Base-by-base conservation (phyloP, 2,888 invertebrate genomes). In the Zelleria hepariella region DNA sequence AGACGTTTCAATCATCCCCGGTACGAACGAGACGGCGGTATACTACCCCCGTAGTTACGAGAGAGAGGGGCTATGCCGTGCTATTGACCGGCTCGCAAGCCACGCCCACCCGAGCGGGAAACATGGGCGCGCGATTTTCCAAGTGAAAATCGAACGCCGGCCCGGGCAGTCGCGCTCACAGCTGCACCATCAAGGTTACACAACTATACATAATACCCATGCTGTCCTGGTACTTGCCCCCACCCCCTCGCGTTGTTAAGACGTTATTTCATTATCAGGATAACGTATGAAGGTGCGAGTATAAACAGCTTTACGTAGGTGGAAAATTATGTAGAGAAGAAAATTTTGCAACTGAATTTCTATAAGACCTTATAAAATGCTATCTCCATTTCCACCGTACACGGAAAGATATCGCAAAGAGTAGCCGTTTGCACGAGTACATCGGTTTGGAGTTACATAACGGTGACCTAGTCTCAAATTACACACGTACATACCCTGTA, bases 1-100 rank as follows among this genome's bases (percentile, higher is more conserved):
- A 86, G 85, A 87, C 88, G 86, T 86, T 88, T 87, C 87, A 87
- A 88, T 88, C 87, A 88, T 88, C 86, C 87, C 87, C 80, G 74
- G 80, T 71, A 82, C 74, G 78, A 84, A 67, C 65, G 78, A 69
- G 85, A 84, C 69, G 75, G 67, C 64, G 68, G 62, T 70, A 73
- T 62, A 64, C 61, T 67, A 58, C 60, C 54, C 60, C 60, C 58
- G 60, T 61, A 66, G 58, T 78, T 62, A 74, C 64, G 77, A 86
- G 76, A 63, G 86, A 81, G 86, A 82, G 65, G 68, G 66, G 67
- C 71, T 69, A 75, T 76, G 74, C 78, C 84, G 84, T 87, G 87
- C 87, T 88, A 88, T 88, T 87, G 88, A 88, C 88, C 88, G 88
- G 86, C 86, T 73, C 68, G 79, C 73, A 85, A 81, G 77, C 87